Conservation (phyloP, 2,797 vertebrate genomes). For the Buphagus erythrorhynchus region DNA sequence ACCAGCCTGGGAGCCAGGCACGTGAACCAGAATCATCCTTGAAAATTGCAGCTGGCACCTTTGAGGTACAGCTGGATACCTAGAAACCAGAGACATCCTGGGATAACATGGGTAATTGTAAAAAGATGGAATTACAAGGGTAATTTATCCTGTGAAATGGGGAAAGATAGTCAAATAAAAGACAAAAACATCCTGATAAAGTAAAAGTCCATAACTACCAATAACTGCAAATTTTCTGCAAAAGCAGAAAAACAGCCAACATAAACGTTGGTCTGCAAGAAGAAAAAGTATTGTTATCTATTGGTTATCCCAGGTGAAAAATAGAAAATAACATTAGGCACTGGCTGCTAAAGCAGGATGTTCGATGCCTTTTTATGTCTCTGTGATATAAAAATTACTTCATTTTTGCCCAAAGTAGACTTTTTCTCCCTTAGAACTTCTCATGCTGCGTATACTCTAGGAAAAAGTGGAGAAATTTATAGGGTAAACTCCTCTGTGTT, state of each 20-base stretch:
- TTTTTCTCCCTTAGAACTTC: background rate
- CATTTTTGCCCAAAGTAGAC: background rate
- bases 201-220: accelerated
- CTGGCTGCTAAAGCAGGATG: background rate
- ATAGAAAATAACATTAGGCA: background rate
- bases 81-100: background rate
- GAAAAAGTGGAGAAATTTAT: background rate
- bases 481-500: background rate
- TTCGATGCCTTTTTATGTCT: background rate
- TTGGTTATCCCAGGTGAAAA: background rate
- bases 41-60: background rate
- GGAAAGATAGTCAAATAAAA: background rate
- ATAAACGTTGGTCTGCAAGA: background rate
- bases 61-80: background rate
- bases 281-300: background rate
- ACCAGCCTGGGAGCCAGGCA: background rate
- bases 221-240: background rate
- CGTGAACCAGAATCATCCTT: background rate
- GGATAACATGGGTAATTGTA: background rate
- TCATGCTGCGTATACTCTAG: background rate
- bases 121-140: background rate
- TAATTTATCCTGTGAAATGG: background rate
- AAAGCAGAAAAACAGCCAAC: background rate
- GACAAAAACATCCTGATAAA: background rate
- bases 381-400: background rate